Evolutionary conservation across 2,888 invertebrate genomes (phyloP).

Genomic region (Eumerus sabulonum): DNA sequence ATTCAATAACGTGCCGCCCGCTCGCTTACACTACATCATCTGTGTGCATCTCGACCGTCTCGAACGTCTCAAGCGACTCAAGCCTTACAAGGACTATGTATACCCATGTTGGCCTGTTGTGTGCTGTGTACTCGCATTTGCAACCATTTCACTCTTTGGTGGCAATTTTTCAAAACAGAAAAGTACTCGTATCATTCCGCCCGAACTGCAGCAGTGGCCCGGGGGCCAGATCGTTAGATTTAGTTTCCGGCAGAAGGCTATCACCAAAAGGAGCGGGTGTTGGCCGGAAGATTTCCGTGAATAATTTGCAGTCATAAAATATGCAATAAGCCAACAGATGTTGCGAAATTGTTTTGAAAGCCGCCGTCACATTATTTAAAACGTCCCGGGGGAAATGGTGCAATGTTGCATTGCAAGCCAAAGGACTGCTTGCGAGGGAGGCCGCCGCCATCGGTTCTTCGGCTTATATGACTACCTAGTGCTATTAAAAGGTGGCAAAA

Average conservation of each 20-base stretch:
- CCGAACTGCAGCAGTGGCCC: conserved; percentile 28
- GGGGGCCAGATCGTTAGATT: conserved; percentile 17
- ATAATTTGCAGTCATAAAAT: conserved; percentile 79
- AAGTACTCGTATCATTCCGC: conserved; percentile 66
- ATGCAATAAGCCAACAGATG: conserved; percentile 79
- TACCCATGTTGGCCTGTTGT: conserved; percentile 17
- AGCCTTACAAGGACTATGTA: too few relatives aligned
- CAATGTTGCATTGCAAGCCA: conserved; percentile 25
- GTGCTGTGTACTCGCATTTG: conserved; percentile 34
- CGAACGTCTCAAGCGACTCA: conserved; percentile 11
- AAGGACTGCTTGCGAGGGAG: conserved; percentile 31
- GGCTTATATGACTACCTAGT: conserved; percentile 2
- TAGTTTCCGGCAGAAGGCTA: conserved; percentile 24
- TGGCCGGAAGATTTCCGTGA: conserved; percentile 77
- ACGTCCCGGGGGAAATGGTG: conserved; percentile 20
- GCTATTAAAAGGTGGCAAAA: conserved; percentile 29
- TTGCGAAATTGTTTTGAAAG: conserved; percentile 79
- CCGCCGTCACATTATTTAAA: conserved; percentile 79
- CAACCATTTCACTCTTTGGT: conserved; percentile 46
- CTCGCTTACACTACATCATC: conserved; percentile 36
- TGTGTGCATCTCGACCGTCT: conserved; percentile 6
- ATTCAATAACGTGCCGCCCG: conserved; percentile 37
- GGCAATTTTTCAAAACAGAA: conserved; percentile 62
- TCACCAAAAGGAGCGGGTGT: conserved; percentile 63
- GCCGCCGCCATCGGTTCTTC: neutral